phyloP scores from a whole-genome alignment of 2,888 invertebrate genomes.

The Morpho achilles region DNA sequence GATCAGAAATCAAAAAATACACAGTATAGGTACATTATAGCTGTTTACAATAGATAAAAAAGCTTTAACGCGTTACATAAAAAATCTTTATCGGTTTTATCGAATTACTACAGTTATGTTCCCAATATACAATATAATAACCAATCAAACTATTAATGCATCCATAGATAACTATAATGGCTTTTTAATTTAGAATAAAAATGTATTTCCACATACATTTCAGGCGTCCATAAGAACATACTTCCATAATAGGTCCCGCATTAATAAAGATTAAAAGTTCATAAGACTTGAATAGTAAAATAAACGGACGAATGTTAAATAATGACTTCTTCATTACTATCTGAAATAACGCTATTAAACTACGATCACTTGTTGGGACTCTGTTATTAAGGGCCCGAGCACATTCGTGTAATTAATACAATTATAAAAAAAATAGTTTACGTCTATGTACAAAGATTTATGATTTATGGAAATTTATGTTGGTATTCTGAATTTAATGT shows the following conservation, averaged over 20 bases:
- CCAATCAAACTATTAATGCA: constrained; percentile 12
- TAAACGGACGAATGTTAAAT: constrained; percentile 32
- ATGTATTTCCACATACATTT: constrained; percentile 10
- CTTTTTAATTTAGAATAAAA: constrained; percentile 21
- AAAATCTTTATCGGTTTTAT: background rate
- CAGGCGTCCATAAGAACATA: constrained; percentile 4
- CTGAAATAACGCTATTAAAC: constrained; percentile 31
- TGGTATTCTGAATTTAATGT: too few relatives aligned
- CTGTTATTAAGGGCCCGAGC: constrained; percentile 13
- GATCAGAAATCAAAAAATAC: background rate
- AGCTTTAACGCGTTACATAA: background rate
- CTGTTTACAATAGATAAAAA: background rate
- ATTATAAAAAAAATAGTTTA: background rate
- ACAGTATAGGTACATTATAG: too few relatives aligned
- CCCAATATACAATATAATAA: constrained; percentile 7
- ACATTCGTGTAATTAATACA: background rate
- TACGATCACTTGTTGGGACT: constrained; percentile 29
- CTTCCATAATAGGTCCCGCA: constrained; percentile 19
- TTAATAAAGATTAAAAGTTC: constrained; percentile 27
- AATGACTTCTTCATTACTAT: constrained; percentile 35
- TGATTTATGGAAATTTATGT: too few relatives aligned
- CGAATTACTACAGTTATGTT: constrained; percentile 8
- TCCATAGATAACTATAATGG: constrained; percentile 22
- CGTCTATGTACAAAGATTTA: too few relatives aligned
- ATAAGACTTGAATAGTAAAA: constrained; percentile 25